phyloP scores from a whole-genome alignment of 2,888 invertebrate species.

The Ornithoptera priamus region DNA sequence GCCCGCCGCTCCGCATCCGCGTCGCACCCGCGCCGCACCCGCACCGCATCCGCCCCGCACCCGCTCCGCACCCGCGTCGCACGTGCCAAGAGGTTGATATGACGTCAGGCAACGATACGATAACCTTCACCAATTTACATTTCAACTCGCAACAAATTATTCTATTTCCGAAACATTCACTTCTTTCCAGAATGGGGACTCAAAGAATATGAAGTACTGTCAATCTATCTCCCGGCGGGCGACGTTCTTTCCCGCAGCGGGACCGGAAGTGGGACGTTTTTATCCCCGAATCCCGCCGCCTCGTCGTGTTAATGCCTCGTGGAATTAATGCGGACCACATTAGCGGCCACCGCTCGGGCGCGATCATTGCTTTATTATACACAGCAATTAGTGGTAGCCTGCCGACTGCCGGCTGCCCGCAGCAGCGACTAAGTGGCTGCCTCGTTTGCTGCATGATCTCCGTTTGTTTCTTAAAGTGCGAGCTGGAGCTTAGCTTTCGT shows the following conservation, averaged over 20 bases:
- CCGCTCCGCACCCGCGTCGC: too few relatives aligned
- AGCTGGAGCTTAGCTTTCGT: too few relatives aligned
- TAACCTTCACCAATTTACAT: too few relatives aligned
- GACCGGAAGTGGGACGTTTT: not conserved
- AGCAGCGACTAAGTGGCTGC: constrained; percentile 33
- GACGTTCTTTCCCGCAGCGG: not conserved
- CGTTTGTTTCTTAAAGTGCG: not conserved
- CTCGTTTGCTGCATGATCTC: not conserved
- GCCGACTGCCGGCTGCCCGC: constrained; percentile 33
- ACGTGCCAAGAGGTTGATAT: too few relatives aligned
- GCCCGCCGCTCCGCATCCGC: not conserved
- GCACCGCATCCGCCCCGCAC: too few relatives aligned
- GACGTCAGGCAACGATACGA: too few relatives aligned
- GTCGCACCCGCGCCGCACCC: too few relatives aligned
- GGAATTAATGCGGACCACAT: constrained; percentile 55
- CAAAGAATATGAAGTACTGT: too few relatives aligned
- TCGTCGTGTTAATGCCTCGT: constrained; percentile 24
- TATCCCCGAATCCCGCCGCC: constrained; percentile 14
- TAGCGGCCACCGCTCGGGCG: constrained; percentile 55
- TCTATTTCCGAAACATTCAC: too few relatives aligned
- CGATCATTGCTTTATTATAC: constrained; percentile 72
- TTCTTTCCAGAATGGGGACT: too few relatives aligned
- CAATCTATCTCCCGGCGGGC: not conserved
- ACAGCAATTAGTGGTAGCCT: constrained; percentile 52
- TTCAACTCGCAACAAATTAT: too few relatives aligned